Percentiles rank a stretch among this genome's conserved stretches.
Evolutionary conservation across 2,113 vertebrate species (phyloP).

Genomic region (Cavia porcellus): DNA sequence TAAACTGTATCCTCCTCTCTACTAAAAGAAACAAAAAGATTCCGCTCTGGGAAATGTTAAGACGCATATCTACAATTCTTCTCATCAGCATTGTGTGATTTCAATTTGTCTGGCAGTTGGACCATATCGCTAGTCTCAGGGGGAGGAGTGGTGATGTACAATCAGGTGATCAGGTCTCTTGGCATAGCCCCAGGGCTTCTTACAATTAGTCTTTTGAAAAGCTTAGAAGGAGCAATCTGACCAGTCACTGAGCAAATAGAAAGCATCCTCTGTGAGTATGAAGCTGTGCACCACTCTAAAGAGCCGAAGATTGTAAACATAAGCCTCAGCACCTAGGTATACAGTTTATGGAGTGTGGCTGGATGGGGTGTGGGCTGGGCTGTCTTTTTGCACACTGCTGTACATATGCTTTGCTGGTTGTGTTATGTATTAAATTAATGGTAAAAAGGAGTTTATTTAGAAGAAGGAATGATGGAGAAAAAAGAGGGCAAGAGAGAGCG

Average conservation of each 20-base stretch:
- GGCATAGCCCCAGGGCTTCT: background rate
- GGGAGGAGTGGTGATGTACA: background rate
- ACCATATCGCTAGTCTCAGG: background rate
- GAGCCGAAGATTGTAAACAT: background rate
- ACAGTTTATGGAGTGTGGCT: background rate
- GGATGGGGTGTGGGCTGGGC: no score
- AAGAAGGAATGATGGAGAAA: background rate
- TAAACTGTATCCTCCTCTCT: background rate
- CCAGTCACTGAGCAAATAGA: background rate
- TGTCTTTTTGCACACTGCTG: background rate
- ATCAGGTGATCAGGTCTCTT: background rate
- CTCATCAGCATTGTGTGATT: background rate
- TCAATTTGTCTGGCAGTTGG: background rate
- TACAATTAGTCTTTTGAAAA: background rate
- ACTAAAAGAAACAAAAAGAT: background rate
- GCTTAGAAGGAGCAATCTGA: background rate
- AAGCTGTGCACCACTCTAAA: background rate
- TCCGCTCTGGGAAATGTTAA: slow-evolving; percentile 18
- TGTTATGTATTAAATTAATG: background rate
- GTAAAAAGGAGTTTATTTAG: background rate
- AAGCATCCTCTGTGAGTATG: background rate
- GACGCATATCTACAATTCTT: background rate
- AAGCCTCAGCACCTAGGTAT: background rate
- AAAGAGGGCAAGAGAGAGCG: background rate
- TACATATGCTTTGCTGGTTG: background rate